Evolutionary conservation across 2,797 vertebrate genomes (phyloP), one percentile per base, ranked within the genome.

Genomic region (Carcharodon carcharias): DNA sequence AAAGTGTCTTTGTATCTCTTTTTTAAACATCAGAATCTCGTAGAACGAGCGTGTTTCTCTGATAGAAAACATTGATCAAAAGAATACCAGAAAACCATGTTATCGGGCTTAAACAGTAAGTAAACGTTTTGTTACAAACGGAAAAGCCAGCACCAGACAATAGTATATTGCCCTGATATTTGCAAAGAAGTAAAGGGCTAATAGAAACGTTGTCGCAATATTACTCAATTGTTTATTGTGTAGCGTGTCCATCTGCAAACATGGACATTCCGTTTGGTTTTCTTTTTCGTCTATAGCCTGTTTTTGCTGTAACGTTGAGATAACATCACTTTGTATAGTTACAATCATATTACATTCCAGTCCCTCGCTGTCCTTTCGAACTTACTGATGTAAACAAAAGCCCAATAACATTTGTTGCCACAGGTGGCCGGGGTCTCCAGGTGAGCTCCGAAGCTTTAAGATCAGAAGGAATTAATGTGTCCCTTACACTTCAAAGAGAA

Each of bases 371-470:
- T 71, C 69, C 67, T 77, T 95, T 56, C 94, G 73, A 73, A 77
- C 50, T 14, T 45, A 67, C 45, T n/a, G 94, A 95, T 56, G 94
- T n/a, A 95, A 95, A 95, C 94, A 95, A 95, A 95, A 95, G 94
- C 94, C 65, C 95, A 95, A 96, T 85, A 94, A 92, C 95, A 92
- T 95, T 77, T 67, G 77, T 96, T 91, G 95, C 56, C 95, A 91
- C 85, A 87, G 96, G 96, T 96, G 71, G 80, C 77, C 54, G 5
- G 45, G 50, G 4, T 56, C 69, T 77, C 26, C 69, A 95, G 94
- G 94, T 95, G 94, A 73, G 67, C 31, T 56, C 67, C 12, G 28
- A 45, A 73, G 23, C 67, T 95, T 73, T n/a, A 54, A 95, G 94
- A 77, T 95, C 50, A 54, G 94, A 56, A 45, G 16, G 67, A 73